Evolutionary conservation across 2,888 invertebrate species (phyloP).

Genomic region (Pristionchus exspectatus): DNA sequence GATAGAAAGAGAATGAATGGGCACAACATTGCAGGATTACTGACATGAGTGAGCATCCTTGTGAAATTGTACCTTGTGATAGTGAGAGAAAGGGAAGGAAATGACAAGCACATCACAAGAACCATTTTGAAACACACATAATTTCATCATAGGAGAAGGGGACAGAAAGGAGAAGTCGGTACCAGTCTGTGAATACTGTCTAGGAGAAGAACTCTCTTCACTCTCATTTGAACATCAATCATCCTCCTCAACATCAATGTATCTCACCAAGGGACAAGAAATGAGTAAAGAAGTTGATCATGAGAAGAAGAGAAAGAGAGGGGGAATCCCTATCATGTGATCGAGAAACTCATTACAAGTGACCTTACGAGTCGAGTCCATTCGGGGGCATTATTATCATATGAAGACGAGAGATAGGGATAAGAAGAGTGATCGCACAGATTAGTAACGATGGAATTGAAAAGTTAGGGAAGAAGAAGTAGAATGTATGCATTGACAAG

Average conservation of each 20-base stretch:
- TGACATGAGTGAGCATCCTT: not conserved
- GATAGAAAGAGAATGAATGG: not conserved
- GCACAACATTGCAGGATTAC: not conserved
- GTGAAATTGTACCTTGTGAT: slow-evolving; percentile 21
- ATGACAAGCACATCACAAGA: not conserved
- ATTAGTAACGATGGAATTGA: not conserved
- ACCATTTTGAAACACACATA: not conserved
- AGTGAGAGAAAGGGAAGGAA: not conserved
- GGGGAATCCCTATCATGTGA: slow-evolving; percentile 41
- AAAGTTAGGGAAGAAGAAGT: not conserved
- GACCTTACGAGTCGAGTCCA: not conserved
- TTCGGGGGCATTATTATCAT: not conserved
- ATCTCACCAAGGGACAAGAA: slow-evolving; percentile 11
- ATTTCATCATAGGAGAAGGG: not conserved
- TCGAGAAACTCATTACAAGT: not conserved
- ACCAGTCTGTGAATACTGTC: slow-evolving; percentile 36
- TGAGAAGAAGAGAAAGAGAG: not conserved
- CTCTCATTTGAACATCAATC: slow-evolving; percentile 35
- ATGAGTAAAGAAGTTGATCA: not conserved
- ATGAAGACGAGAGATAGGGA: not conserved
- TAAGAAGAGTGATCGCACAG: not conserved
- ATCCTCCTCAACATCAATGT: not conserved
- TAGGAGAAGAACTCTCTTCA: not conserved
- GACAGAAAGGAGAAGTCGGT: not conserved
- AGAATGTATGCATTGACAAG: slow-evolving; percentile 10